Evolutionary conservation across 1,140 invertebrate species (phyloP).

Genomic region (Leptestheria dahalacensis): DNA sequence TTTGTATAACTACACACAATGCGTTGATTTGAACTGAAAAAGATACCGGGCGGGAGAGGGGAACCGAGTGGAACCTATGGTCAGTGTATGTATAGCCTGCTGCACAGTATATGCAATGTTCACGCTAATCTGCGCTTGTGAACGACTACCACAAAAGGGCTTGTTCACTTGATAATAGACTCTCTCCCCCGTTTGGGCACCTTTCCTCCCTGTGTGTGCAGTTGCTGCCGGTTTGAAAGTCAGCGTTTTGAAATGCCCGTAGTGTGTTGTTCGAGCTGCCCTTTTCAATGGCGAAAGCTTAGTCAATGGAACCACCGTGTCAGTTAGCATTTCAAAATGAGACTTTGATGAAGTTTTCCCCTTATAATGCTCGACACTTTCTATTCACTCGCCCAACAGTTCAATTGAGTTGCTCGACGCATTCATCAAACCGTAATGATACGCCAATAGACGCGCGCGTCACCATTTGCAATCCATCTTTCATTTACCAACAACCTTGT

Average conservation of each 20-base stretch:
- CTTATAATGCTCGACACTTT: too few species aligned
- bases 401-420: too few species aligned
- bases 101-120: background rate
- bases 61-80: background rate
- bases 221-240: too few species aligned
- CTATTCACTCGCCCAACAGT: too few species aligned
- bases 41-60: background rate
- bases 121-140: background rate
- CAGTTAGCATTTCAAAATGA: too few species aligned
- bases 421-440: too few species aligned
- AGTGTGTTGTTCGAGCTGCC: background rate
- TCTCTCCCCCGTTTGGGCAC: background rate
- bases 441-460: too few species aligned
- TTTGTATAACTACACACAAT: too few species aligned
- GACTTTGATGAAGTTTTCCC: too few species aligned
- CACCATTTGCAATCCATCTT: too few species aligned
- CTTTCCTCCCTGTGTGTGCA: too few species aligned
- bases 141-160: background rate
- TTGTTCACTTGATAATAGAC: background rate
- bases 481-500: too few species aligned
- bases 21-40: background rate
- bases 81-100: background rate
- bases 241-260: background rate
- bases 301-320: background rate
- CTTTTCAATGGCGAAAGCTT: background rate